Evolutionary conservation across 1,140 invertebrate genomes (phyloP).

Genomic region (Uloborus diversus): DNA sequence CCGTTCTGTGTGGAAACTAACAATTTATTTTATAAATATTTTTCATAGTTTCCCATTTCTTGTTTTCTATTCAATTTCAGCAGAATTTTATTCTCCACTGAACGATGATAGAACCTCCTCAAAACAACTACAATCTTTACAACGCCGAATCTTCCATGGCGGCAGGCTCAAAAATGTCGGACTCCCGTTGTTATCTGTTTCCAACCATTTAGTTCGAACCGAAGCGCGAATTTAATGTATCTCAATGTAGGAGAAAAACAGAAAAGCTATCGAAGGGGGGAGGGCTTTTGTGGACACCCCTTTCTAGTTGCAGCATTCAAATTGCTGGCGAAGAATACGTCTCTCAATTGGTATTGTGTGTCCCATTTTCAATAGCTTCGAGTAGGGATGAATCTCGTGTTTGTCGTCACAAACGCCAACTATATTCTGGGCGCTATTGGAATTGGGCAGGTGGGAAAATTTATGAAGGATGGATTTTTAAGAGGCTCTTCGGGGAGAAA

Average conservation of each 20-base stretch:
- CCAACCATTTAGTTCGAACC: too few relatives aligned
- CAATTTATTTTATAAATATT: too few relatives aligned
- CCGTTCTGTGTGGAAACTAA: too few relatives aligned
- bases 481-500: background rate
- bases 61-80: too few relatives aligned
- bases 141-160: too few relatives aligned
- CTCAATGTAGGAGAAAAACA: background rate
- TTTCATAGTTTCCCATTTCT: too few relatives aligned
- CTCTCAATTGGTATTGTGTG: slow-evolving; percentile 34
- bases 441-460: slow-evolving; percentile 42
- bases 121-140: too few relatives aligned
- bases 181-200: too few relatives aligned
- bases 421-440: background rate
- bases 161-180: too few relatives aligned
- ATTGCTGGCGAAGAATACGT: slow-evolving; percentile 38
- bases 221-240: slow-evolving; percentile 10
- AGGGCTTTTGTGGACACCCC: slow-evolving; percentile 3
- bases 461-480: slow-evolving; percentile 35
- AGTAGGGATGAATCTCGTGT: background rate
- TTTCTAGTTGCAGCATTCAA: slow-evolving; percentile 26
- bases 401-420: background rate
- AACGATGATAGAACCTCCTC: too few relatives aligned
- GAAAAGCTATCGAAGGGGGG: background rate
- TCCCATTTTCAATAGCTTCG: slow-evolving; percentile 8
- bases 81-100: too few relatives aligned